These are phyloP conservation scores for Zaprionus lachaisei DNA, from an alignment of 1,140 invertebrate species.

Conservation along the genomic window DNA sequence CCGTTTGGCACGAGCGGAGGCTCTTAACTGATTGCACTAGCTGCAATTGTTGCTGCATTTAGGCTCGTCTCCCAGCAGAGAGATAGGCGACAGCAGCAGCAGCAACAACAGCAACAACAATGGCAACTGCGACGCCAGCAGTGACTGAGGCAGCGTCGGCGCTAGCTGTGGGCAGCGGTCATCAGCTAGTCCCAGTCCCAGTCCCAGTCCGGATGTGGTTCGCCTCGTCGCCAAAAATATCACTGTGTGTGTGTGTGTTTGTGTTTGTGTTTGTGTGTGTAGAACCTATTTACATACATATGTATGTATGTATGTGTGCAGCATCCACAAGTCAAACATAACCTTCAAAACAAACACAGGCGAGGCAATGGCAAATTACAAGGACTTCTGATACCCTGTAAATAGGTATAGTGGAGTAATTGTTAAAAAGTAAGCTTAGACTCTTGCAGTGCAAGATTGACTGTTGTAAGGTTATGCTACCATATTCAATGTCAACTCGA, in stretches of 20 bases:
- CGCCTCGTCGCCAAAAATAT: slow-evolving; percentile 38
- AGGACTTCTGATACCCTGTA: slow-evolving; percentile 22
- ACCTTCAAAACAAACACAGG: slow-evolving; percentile 16
- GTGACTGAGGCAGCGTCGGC: background rate
- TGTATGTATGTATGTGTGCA: slow-evolving; percentile 3
- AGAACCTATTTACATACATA: background rate
- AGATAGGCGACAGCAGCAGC: slow-evolving; percentile 46
- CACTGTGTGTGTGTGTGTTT: background rate
- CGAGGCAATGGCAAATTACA: background rate
- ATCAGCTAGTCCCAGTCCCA: slow-evolving; percentile 28
- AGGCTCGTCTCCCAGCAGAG: slow-evolving; percentile 61
- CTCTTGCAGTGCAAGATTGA: no score
- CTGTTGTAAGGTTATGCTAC: no score
- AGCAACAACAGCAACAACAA: slow-evolving; percentile 25
- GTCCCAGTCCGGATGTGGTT: slow-evolving; percentile 47
- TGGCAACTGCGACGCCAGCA: slow-evolving; percentile 16
- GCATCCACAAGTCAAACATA: slow-evolving; percentile 24
- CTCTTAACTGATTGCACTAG: slow-evolving; percentile 79
- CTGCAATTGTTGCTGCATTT: slow-evolving; percentile 75
- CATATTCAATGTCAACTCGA: no score
- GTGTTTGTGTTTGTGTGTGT: background rate
- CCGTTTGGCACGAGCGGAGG: slow-evolving; percentile 78
- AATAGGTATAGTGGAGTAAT: background rate
- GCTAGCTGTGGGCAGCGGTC: slow-evolving; percentile 42
- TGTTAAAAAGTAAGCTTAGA: no score